Base-by-base conservation (phyloP, 1,140 invertebrate species). In the Camponotus vicinus region DNA sequence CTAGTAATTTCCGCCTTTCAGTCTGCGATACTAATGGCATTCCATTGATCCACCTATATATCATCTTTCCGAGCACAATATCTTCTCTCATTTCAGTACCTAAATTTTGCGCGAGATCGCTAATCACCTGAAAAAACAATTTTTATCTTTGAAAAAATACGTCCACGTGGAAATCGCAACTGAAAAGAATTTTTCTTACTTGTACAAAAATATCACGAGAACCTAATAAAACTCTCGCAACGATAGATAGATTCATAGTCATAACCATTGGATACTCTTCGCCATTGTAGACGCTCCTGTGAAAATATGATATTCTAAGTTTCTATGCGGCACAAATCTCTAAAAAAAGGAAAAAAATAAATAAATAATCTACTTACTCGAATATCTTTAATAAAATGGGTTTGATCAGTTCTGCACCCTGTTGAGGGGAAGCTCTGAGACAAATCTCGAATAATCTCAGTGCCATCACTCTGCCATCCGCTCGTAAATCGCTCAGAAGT, bases 31-130 rank as follows among this genome's bases (percentile, higher is more conserved):
- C 97, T 66, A 97, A 94, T 37, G 97, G 96, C 96, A 99, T 97
- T 93, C 97, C 97, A 84, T 97, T 96, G n/a, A 98, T 96, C 97
- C 98, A 98, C 6, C 97, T 95, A 87, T 97, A 96, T 42, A 99
- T 93, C 3, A 99, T 95, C 85, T 96, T 95, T 27, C 96, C 96
- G 32, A 99, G 94, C 32, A 98, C 95, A 45, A 92, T 92, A 78
- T 96, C 95, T 86, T 97, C 96, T 8, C 94, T 95, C 0, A 93
- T 94, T 70, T 96, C 95, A n/a, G 85, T 90, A 42, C 89, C 94
- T 63, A 95, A 92, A 91, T 89, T 93, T 75, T 87, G 94, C 76
- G 89, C 92, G 75, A 88, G 91, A 94, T 90, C 95, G 92, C 8
- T 96, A 92, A 90, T 97, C 83, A 92, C 96, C 96, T 94, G 94